Evolutionary conservation across 1,140 invertebrate species (phyloP).

Genomic region (Aphelenchoides fujianensis): DNA sequence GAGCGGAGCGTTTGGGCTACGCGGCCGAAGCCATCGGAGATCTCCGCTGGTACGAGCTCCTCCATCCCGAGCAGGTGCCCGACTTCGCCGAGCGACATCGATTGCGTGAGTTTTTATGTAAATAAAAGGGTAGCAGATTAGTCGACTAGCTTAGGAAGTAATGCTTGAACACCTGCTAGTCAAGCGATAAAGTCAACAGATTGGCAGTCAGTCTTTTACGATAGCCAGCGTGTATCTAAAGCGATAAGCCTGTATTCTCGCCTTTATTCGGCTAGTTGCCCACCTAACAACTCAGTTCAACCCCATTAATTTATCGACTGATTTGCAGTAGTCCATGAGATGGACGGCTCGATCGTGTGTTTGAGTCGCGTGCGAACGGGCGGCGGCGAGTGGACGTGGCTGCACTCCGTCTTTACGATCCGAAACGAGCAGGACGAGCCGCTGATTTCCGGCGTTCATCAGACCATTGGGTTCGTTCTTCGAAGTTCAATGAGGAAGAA

Average conservation of each 20-base stretch:
- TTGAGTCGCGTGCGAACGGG: constrained; percentile 80
- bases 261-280: too few relatives aligned
- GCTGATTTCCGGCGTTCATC: neutral
- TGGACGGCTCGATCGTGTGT: constrained; percentile 89
- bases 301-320: too few relatives aligned
- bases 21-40: constrained; percentile 77
- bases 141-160: too few relatives aligned
- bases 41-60: constrained; percentile 85
- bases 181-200: too few relatives aligned
- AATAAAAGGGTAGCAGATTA: too few relatives aligned
- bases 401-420: constrained; percentile 76
- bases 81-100: constrained; percentile 89
- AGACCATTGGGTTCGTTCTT: neutral
- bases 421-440: neutral
- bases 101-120: too few relatives aligned
- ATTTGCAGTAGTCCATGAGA: constrained; percentile 90
- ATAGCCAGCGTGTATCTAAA: too few relatives aligned
- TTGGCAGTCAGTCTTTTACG: too few relatives aligned
- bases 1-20: constrained; percentile 75
- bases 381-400: constrained; percentile 83
- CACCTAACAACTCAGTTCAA: too few relatives aligned
- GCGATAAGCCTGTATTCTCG: too few relatives aligned
- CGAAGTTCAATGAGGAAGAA: neutral
- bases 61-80: constrained; percentile 85
- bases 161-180: too few relatives aligned